A percentile compares a stretch with the other conserved stretches of the same genome.
These are phyloP conservation scores for Liolophura sinensis DNA, from an alignment of 1,140 invertebrate genomes.

Conservation along the genomic window DNA sequence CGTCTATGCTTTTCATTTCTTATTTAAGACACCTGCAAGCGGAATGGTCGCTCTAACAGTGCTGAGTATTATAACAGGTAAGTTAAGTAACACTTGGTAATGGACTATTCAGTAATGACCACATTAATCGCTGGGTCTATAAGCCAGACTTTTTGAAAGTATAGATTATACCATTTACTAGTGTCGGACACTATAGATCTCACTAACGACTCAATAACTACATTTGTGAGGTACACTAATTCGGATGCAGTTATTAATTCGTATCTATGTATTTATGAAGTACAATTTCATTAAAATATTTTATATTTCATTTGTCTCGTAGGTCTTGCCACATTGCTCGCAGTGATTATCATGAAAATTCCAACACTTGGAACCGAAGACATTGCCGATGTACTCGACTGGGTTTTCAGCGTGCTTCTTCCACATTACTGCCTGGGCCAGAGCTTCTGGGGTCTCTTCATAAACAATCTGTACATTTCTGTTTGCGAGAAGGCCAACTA, in stretches of 20 bases:
- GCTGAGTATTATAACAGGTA: slow-evolving; percentile 2
- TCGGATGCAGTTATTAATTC: too few species aligned
- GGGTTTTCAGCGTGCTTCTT: slow-evolving; percentile 18
- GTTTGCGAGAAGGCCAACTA: too few species aligned
- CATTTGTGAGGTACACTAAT: too few species aligned
- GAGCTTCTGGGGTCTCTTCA: slow-evolving; percentile 22
- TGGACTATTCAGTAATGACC: not conserved
- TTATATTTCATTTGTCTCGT: slow-evolving; percentile 10
- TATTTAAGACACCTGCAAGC: slow-evolving; percentile 19
- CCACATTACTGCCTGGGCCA: slow-evolving; percentile 23
- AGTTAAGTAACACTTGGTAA: slow-evolving; percentile 5
- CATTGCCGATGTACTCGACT: slow-evolving; percentile 10
- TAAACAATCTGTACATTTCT: slow-evolving; percentile 20
- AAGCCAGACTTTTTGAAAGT: too few species aligned
- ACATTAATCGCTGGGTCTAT: too few species aligned
- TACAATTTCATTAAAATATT: not conserved
- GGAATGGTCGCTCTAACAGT: slow-evolving; percentile 25
- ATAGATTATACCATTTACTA: too few species aligned
- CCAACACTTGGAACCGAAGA: slow-evolving; percentile 1
- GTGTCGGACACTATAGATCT: too few species aligned
- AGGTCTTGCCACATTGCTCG: slow-evolving; percentile 16
- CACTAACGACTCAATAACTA: too few species aligned
- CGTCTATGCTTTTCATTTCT: slow-evolving; percentile 23
- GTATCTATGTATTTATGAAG: not conserved
- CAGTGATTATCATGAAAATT: slow-evolving; percentile 19